Percentiles rank a stretch among this genome's conserved stretches.
Conservation (phyloP, 2,888 invertebrate genomes). For the Apocheima hispidaria region DNA sequence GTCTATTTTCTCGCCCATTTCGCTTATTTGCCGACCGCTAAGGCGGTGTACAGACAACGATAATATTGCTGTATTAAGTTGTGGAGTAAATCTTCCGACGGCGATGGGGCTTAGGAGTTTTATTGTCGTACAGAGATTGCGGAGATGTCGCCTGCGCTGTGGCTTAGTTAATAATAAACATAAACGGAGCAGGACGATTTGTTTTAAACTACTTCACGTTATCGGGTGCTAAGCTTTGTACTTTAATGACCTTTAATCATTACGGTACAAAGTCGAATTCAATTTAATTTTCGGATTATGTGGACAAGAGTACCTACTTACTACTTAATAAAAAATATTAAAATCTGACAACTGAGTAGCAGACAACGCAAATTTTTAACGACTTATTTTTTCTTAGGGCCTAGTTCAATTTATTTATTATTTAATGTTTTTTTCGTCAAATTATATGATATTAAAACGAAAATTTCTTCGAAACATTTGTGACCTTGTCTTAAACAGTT, state of each 20-base stretch:
- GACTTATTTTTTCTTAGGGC: no score
- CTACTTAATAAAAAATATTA: no score
- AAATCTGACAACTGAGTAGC: no score
- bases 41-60: slow-evolving; percentile 59
- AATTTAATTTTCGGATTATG: no score
- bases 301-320: no score
- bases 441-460: no score
- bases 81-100: slow-evolving; percentile 81
- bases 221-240: not conserved
- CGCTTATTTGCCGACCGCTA: slow-evolving; percentile 50
- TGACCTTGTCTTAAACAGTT: no score
- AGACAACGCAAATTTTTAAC: no score
- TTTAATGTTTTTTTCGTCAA: no score
- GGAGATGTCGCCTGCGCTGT: slow-evolving; percentile 51
- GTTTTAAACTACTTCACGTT: slow-evolving; percentile 11
- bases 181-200: slow-evolving; percentile 18
- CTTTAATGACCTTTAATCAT: not conserved
- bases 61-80: slow-evolving; percentile 82
- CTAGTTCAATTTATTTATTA: no score
- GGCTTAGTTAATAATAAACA: slow-evolving; percentile 47
- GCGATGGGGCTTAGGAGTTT: slow-evolving; percentile 83
- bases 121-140: slow-evolving; percentile 71
- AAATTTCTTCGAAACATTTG: no score
- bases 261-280: not conserved
- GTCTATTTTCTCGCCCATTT: slow-evolving; percentile 33